Evolutionary conservation across 1,140 invertebrate species (phyloP), one percentile per base, ranked within the genome.

Genomic region (Vollenhovia emeryi): DNA sequence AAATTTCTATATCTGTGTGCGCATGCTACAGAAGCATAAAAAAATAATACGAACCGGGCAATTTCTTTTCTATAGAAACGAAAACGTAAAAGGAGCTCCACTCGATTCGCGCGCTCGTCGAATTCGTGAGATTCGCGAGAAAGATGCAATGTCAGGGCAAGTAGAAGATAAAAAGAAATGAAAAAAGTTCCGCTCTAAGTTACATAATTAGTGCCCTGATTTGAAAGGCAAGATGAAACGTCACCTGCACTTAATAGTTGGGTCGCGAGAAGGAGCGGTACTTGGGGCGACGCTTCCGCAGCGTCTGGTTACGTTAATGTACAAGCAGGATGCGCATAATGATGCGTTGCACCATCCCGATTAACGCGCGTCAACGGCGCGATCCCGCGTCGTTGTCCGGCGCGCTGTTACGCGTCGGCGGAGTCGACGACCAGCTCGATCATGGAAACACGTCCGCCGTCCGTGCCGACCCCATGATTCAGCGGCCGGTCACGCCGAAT

Each of bases 401-500:
- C 48, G 45, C 27, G 75, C 59, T 79, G 60, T 75, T 66, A 66
- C 75, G 75, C 75, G 75, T 79, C 60, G 75, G 76, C 76, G 76
- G 76, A 68, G 76, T 79, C 76, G 76, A 79, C 76, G 76, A 79
- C 76, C 76, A 79, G 76, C 76, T 79, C 76, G 76, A 79, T 79
- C 60, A 52, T 79, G 62, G 76, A 79, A 79, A 79, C 76, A 79
- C 62, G 76, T 79, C 75, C 84, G 62, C 45, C 62, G 36, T 66
- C 74, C 30, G 60, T 82, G 36, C 55, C 60, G 57, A 52, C 57
- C 76, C 24, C 76, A 62, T 89, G 88, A 89, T 89, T 89, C 88
- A 89, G 71, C 85, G 75, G 59, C 40, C 78, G 88, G 84, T 75
- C 87, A 84, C 73, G 87, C 84, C 43, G 84, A 79, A 84, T 89